Base-by-base conservation (phyloP, 2,113 vertebrate genomes). In the Sclerurus mexicanus region DNA sequence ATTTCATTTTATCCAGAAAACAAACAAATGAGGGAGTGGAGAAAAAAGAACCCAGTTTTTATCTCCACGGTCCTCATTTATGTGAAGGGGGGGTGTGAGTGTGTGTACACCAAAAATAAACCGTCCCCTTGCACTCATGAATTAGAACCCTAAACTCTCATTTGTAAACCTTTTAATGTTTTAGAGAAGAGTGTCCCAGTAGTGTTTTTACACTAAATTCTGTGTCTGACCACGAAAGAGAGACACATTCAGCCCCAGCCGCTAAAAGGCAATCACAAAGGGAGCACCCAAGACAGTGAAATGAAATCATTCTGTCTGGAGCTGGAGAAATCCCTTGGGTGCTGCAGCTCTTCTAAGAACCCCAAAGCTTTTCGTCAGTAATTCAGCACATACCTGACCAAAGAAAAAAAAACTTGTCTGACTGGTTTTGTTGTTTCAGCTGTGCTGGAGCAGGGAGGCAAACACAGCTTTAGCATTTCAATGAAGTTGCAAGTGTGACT, bases 371-470 rank as follows among this genome's bases (percentile, higher is more conserved):
- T 84, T 66, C 75, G 88, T 84, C 93, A 87, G 74, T 63, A 96
- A 95, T 79, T 96, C 94, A 93, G 89, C 66, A 58, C 80, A 87
- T 95, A 96, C 93, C 93, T 80, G 87, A 85, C 72, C 28, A 11
- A 11, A 80, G 77, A 68, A 50, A 67, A 21, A 27, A 88, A 80
- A 96, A 85, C 95, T 93, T 47, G 95, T 35, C 93, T 15, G 92
- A 96, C 98, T 80, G 96, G 97, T 98, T 97, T 90, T 95, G 86
- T 96, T 96, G 92, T 96, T 95, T 87, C 95, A 76, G 95, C 97
- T 62, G 83, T 74, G 82, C 94, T 85, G 63, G 42, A 60, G 67
- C 18, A 15, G 62, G 49, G 95, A 78, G 84, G 93, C 91, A 95
- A 95, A 94, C 95, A 93, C 83, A 94, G 78, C 68, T 66, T 84